Evolutionary conservation across 2,113 vertebrate species (phyloP).

Genomic region (Leptobrachium leishanense): DNA sequence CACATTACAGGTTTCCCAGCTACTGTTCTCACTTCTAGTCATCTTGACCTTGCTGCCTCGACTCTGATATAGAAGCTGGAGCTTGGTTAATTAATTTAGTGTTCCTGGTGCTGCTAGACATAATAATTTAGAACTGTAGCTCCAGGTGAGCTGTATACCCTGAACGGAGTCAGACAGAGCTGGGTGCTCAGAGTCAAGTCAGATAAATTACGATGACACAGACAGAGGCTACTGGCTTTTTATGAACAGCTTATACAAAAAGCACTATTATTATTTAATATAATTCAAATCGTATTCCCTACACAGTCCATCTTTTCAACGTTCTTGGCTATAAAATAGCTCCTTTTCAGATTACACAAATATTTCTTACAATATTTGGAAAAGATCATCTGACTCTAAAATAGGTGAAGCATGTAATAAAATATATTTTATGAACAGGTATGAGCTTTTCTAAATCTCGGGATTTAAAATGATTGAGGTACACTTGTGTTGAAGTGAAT

Average conservation of each 20-base stretch:
- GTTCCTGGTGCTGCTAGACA: slow-evolving; percentile 31
- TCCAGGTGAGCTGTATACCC: slow-evolving; percentile 21
- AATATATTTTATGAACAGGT: no score
- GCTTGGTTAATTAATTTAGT: slow-evolving; percentile 36
- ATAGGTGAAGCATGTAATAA: no score
- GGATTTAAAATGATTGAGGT: no score
- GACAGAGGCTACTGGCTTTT: slow-evolving; percentile 14
- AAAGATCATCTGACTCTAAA: not conserved
- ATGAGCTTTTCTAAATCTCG: no score
- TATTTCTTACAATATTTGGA: not conserved
- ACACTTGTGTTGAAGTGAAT: no score
- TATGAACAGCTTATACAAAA: slow-evolving; percentile 10
- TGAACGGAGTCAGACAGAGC: not conserved
- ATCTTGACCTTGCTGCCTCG: slow-evolving; percentile 9
- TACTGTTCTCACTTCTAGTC: not conserved
- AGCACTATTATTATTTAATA: slow-evolving; percentile 20
- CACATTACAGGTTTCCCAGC: not conserved
- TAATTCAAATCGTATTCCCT: not conserved
- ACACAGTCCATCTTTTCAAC: not conserved
- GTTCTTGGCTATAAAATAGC: not conserved
- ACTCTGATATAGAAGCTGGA: slow-evolving; percentile 1
- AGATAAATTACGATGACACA: slow-evolving; percentile 32
- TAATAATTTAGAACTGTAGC: slow-evolving; percentile 32
- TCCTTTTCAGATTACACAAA: not conserved
- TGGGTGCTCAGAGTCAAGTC: not conserved